Base-by-base conservation (phyloP, 1,140 invertebrate genomes). In the Scaptomyza hsui region DNA sequence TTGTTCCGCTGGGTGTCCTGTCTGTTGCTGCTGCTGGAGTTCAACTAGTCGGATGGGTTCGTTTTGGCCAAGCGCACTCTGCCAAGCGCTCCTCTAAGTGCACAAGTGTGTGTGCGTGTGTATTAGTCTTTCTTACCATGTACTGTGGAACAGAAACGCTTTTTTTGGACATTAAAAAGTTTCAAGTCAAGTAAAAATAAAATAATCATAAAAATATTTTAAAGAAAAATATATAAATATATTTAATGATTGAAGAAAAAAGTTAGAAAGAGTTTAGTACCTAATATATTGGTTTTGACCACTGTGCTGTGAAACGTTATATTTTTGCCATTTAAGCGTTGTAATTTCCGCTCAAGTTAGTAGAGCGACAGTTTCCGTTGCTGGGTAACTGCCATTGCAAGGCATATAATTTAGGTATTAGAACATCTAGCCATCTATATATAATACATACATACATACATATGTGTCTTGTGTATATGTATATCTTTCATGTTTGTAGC, bases 351-450 rank as follows among this genome's bases (percentile, higher is more conserved):
- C 64, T 77, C 53, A 72, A 82, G 70, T 78, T 86, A 75, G 74
- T 73, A 69, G 78, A 78, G 81, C 64, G 81, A 86, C 82, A 81
- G 78, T 71, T 88, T 86, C 82, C 81, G 74, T 51, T 75, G 64
- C 67, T 42, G 48, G 55, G 73, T 62, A 74, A 53, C 77, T 81
- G 79, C 75, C 79, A 79, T 64, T 85, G 75, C 80, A 64, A 57
- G 72, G 81, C 78, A 81, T 77, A 88, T 81, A 88, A 88, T 88
- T 88, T 78, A 88, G 71, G 71, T 74, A 88, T 88, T 82, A 88
- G 74, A 44, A 81, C 78, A 75, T 65, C 77, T 9, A 55, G 64
- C 18, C 44, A 67, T 53, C 15, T 53, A 42, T 64, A 52, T 29
- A 39, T 51, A 29, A n/a, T 35, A 35, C 32, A 35, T 37, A 37